A percentile compares a stretch with the other conserved stretches of the same genome.
These are phyloP conservation scores for Phalloptychus januarius DNA, from an alignment of 2,797 vertebrate genomes.

Conservation along the genomic window DNA sequence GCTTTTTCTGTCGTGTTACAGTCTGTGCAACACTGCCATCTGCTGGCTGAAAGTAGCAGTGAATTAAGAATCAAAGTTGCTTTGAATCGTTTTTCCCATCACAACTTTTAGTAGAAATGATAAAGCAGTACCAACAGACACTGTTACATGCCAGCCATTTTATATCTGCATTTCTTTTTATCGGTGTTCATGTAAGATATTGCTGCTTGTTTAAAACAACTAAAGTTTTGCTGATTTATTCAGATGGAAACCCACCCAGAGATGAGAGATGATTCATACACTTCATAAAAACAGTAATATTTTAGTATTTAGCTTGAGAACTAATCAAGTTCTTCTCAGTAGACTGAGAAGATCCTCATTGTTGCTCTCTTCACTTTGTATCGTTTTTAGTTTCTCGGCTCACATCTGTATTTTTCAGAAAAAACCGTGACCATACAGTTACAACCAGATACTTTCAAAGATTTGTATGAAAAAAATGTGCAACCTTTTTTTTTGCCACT, in stretches of 20 bases:
- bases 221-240: not conserved
- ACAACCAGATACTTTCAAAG: not conserved
- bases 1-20: not conserved
- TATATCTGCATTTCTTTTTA: not conserved
- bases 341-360: not conserved
- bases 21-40: slow-evolving; percentile 58
- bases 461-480: not conserved
- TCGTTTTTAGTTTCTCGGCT: not conserved
- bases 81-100: not conserved
- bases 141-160: not conserved
- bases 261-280: not conserved
- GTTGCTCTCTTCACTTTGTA: not conserved
- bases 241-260: not conserved
- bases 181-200: not conserved
- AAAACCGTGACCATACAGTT: not conserved
- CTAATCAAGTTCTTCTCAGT: not conserved
- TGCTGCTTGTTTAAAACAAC: not conserved
- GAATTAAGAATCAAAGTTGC: not conserved
- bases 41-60: slow-evolving; percentile 50
- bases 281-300: not conserved
- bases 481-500: not conserved
- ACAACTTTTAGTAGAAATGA: not conserved
- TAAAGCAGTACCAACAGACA: not conserved
- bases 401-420: not conserved
- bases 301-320: not conserved